Percentiles rank a stretch among this genome's conserved stretches.
phyloP scores from a whole-genome alignment of 2,888 invertebrate species.

The Amblyjoppa fuscipennis region DNA sequence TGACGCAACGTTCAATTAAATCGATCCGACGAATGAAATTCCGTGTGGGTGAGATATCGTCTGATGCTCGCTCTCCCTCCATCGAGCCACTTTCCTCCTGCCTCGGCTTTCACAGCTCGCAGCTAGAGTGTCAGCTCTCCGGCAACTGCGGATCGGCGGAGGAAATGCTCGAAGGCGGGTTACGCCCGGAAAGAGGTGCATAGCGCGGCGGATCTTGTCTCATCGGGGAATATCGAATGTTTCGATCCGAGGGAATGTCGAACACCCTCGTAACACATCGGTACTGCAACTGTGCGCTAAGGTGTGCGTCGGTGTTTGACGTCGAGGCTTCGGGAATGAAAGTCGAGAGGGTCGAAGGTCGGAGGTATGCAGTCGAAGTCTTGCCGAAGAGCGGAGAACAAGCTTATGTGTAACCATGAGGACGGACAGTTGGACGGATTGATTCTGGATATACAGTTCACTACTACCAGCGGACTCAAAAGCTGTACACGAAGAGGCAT shows the following conservation, averaged over 20 bases:
- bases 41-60: constrained; percentile 68
- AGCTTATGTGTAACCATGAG: neutral
- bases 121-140: constrained; percentile 41
- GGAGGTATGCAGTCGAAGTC: neutral
- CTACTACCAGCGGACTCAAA: neutral
- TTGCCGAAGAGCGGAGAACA: neutral
- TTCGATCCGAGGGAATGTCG: constrained; percentile 72
- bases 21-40: constrained; percentile 78
- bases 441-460: no score
- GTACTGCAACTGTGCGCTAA: neutral
- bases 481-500: neutral
- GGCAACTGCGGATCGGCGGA: constrained; percentile 18
- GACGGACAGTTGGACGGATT: neutral
- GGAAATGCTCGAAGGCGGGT: constrained; percentile 22
- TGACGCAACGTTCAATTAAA: constrained; percentile 80
- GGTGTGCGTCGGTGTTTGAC: neutral
- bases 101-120: constrained; percentile 37
- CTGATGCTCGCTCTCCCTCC: constrained; percentile 8
- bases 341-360: neutral
- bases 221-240: constrained; percentile 73
- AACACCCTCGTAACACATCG: constrained; percentile 3
- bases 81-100: constrained; percentile 1
- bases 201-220: constrained; percentile 46
- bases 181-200: constrained; percentile 8
- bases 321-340: constrained; percentile 2